Percentiles rank a stretch among this genome's conserved stretches.
Conservation (phyloP, 1,140 invertebrate genomes). For the Oppia nitens region DNA sequence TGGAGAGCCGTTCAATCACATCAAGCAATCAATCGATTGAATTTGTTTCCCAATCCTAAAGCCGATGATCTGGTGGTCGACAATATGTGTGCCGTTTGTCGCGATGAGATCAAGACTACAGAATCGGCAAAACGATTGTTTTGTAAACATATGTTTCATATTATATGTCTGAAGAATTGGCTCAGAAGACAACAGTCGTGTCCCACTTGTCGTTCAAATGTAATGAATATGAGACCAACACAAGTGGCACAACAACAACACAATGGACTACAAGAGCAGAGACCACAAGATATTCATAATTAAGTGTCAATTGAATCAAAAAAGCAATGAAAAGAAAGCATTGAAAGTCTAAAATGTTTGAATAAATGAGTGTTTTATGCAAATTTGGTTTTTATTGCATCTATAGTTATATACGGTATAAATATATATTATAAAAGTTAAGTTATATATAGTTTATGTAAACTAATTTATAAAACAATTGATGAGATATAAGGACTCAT, state of each 20-base stretch:
- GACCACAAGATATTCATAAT: neutral
- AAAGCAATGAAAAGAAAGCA: too few relatives aligned
- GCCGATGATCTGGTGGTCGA: neutral
- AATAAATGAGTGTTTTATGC: too few relatives aligned
- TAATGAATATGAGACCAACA: neutral
- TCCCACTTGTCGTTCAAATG: neutral
- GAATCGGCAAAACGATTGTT: neutral
- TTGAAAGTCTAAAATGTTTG: too few relatives aligned
- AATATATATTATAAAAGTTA: too few relatives aligned
- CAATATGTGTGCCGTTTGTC: neutral
- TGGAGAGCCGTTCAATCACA: neutral
- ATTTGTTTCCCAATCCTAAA: neutral
- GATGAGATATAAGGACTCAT: too few relatives aligned
- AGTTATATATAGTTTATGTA: too few relatives aligned
- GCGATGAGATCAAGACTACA: neutral
- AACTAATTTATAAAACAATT: too few relatives aligned
- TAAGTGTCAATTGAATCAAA: too few relatives aligned
- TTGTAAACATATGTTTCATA: neutral
- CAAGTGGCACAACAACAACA: neutral
- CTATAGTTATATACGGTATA: too few relatives aligned
- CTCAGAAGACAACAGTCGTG: neutral
- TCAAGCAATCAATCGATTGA: neutral
- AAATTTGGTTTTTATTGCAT: too few relatives aligned
- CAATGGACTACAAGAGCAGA: neutral
- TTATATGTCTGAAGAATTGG: neutral